These are phyloP conservation scores for Euglossa dilemma DNA, from an alignment of 1,140 invertebrate species.

Conservation along the genomic window DNA sequence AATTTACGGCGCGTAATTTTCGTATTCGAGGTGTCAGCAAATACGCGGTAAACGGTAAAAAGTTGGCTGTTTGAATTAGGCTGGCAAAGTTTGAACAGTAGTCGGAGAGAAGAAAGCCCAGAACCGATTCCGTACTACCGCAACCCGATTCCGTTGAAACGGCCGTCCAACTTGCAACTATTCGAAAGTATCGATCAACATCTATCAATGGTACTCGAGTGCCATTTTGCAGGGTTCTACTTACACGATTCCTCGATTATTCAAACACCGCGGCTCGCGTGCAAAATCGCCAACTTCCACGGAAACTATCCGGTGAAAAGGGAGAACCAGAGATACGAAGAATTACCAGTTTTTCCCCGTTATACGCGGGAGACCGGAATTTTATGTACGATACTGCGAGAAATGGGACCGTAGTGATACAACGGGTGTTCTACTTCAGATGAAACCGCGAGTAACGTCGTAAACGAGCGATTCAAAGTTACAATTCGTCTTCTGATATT, in stretches of 20 bases:
- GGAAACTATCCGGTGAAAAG: neutral
- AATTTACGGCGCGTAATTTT: neutral
- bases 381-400: too few relatives aligned
- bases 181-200: conserved; percentile 34
- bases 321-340: too few relatives aligned
- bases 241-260: conserved; percentile 36
- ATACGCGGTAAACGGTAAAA: neutral
- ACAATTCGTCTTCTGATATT: too few relatives aligned
- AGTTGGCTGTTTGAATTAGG: neutral
- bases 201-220: conserved; percentile 12
- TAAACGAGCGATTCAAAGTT: too few relatives aligned
- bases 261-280: neutral
- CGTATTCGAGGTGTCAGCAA: too few relatives aligned
- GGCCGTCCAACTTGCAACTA: conserved; percentile 10
- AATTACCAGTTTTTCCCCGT: too few relatives aligned
- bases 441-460: too few relatives aligned
- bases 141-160: neutral
- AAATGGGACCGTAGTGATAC: too few relatives aligned
- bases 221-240: conserved; percentile 6
- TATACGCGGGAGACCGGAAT: too few relatives aligned
- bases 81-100: neutral
- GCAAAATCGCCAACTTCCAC: neutral
- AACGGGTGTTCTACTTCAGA: too few relatives aligned
- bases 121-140: neutral
- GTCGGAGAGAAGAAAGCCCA: neutral